Evolutionary conservation across 2,888 invertebrate species (phyloP).

Genomic region (Buathra laborator): DNA sequence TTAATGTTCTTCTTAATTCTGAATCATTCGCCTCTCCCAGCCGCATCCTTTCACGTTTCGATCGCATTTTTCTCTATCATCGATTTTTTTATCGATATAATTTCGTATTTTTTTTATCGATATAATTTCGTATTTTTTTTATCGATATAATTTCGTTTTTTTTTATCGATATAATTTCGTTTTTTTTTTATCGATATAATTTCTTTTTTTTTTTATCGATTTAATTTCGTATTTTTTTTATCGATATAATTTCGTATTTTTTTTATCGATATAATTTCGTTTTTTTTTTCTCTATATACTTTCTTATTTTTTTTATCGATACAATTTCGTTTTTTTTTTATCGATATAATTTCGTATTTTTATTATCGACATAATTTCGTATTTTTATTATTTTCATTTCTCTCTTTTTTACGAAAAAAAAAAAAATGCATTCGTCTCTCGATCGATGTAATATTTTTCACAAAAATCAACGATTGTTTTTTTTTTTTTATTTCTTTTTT

Average conservation of each 20-base stretch:
- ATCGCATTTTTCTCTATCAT: not conserved
- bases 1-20: constrained; percentile 17
- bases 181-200: no score
- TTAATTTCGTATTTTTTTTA: not conserved
- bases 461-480: not conserved
- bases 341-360: not conserved
- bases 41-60: not conserved
- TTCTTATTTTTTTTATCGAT: not conserved
- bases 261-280: not conserved
- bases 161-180: not conserved
- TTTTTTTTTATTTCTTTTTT: not conserved
- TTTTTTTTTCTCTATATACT: no score
- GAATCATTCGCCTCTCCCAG: constrained; percentile 29
- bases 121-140: not conserved
- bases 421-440: not conserved
- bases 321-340: not conserved
- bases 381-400: not conserved
- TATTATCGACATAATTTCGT: no score
- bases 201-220: not conserved
- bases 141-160: not conserved
- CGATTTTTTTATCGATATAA: not conserved
- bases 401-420: not conserved
- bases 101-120: not conserved
- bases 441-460: not conserved
- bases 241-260: not conserved